A percentile compares a stretch with the other conserved stretches of the same genome.
Conservation (phyloP, 2,888 invertebrate species). For the Hydrotaea cyrtoneurina region DNA sequence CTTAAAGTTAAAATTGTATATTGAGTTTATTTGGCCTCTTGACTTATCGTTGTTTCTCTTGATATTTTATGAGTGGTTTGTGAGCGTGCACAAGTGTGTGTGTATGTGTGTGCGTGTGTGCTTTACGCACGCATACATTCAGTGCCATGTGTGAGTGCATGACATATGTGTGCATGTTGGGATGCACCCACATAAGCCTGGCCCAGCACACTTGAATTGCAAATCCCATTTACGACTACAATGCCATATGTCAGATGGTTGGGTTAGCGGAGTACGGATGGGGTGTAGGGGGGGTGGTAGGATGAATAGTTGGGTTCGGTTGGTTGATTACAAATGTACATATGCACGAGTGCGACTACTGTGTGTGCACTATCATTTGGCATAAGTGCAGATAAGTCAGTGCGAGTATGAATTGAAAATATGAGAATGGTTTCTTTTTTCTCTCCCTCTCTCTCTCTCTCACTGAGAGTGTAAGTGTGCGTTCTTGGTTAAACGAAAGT, state of each 20-base stretch:
- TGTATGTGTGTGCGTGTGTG: background rate
- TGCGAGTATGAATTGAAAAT: background rate
- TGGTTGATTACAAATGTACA: background rate
- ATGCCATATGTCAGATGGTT: background rate
- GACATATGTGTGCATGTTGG: background rate
- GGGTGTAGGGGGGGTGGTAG: background rate
- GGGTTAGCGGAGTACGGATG: background rate
- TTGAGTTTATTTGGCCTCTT: constrained; percentile 4
- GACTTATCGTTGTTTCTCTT: constrained; percentile 9
- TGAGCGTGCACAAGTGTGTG: background rate
- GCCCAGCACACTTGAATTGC: background rate
- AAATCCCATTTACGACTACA: constrained; percentile 17
- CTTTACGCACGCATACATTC: background rate
- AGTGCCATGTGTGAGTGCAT: no score
- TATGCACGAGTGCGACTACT: background rate
- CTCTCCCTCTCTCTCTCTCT: no score
- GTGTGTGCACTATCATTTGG: background rate
- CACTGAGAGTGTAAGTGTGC: background rate
- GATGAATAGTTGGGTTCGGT: background rate
- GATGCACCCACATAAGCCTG: background rate
- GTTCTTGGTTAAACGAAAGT: background rate
- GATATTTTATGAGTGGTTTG: background rate
- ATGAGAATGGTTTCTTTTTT: no score
- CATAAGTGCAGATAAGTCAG: background rate
- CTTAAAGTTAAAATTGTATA: background rate